Conservation (phyloP, 1,140 invertebrate genomes). For the Limonius californicus region DNA sequence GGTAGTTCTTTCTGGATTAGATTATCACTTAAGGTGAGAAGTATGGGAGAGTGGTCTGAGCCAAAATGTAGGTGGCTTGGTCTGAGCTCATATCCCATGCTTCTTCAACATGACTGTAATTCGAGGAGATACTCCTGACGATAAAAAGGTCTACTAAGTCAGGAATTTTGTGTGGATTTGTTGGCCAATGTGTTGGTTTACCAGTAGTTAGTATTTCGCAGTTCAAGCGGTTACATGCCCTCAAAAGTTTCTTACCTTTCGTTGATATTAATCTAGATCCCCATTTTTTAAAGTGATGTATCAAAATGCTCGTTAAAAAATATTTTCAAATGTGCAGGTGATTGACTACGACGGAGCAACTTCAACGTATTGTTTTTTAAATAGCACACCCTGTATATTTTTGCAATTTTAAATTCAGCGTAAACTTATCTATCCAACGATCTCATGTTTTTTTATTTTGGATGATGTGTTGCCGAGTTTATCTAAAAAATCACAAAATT, state of each 20-base stretch:
- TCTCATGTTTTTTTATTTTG: too few species aligned
- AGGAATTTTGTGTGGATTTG: not conserved
- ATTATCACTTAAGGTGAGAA: not conserved
- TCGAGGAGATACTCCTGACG: not conserved
- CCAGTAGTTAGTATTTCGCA: not conserved
- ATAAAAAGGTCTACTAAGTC: not conserved
- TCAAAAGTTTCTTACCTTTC: not conserved
- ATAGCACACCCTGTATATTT: too few species aligned
- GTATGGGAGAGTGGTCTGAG: not conserved
- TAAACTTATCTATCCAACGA: too few species aligned
- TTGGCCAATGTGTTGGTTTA: constrained; percentile 8
- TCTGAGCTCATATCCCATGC: constrained; percentile 1
- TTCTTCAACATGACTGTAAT: not conserved
- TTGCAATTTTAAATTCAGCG: too few species aligned
- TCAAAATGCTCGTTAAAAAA: too few species aligned
- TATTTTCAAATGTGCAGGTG: too few species aligned
- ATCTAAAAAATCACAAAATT: too few species aligned
- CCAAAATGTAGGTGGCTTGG: too few species aligned
- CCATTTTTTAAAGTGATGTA: too few species aligned
- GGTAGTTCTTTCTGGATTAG: not conserved
- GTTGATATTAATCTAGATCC: not conserved
- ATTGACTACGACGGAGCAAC: too few species aligned
- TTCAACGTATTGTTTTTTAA: too few species aligned
- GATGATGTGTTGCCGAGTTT: too few species aligned
- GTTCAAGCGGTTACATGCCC: not conserved